Evolutionary conservation across 2,797 vertebrate species (phyloP).

Genomic region (Ammospiza maritima): DNA sequence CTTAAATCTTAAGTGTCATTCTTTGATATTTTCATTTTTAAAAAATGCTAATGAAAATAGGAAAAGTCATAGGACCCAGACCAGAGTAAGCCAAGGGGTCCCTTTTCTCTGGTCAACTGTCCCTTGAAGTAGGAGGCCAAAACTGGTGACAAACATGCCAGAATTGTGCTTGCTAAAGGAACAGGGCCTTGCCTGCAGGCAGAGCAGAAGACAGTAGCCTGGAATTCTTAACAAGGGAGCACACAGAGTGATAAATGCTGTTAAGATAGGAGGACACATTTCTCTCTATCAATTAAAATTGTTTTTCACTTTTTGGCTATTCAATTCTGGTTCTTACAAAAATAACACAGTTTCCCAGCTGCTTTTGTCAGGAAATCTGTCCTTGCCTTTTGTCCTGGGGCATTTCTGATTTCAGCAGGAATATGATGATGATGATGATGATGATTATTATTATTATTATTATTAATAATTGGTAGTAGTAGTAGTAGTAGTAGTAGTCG

Average conservation of each 20-base stretch:
- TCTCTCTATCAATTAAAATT: neutral
- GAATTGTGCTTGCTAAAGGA: neutral
- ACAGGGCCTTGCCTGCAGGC: neutral
- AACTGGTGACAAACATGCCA: neutral
- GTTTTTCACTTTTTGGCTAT: neutral
- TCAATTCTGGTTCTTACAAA: neutral
- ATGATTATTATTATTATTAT: too few species aligned
- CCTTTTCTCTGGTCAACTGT: neutral
- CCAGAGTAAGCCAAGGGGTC: neutral
- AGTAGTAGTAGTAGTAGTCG: too few species aligned
- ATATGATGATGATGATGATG: too few species aligned
- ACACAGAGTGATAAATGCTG: neutral
- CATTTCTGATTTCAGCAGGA: neutral
- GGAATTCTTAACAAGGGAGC: neutral
- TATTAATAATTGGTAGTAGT: too few species aligned
- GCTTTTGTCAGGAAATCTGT: neutral
- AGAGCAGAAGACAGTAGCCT: neutral
- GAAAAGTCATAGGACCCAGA: neutral
- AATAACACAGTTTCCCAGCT: neutral
- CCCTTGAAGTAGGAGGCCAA: neutral
- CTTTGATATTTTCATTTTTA: neutral
- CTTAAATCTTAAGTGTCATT: neutral
- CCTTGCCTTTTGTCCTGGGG: neutral
- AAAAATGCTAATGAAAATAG: neutral
- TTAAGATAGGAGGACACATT: neutral